Evolutionary conservation across 2,113 vertebrate species (phyloP).

Genomic region (Pipa parva): DNA sequence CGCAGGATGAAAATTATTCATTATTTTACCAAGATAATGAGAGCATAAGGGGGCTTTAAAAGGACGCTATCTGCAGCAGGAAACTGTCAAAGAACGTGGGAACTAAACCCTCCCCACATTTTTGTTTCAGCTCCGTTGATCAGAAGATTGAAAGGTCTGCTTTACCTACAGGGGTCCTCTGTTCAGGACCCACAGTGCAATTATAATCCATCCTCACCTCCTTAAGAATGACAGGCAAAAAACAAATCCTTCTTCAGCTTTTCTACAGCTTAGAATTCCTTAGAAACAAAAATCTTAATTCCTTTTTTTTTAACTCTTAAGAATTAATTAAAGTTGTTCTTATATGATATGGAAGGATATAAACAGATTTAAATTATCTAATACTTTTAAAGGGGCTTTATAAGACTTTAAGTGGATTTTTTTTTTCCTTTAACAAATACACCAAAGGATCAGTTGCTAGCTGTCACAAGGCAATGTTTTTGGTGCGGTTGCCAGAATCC

Average conservation of each 20-base stretch:
- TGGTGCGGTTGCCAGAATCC: slow-evolving; percentile 42
- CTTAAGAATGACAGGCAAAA: slow-evolving; percentile 69
- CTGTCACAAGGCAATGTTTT: slow-evolving; percentile 47
- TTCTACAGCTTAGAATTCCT: slow-evolving; percentile 68
- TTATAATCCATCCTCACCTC: slow-evolving; percentile 76
- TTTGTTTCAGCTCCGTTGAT: slow-evolving; percentile 81
- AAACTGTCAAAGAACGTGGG: slow-evolving; percentile 74
- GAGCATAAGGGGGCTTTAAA: slow-evolving; percentile 70
- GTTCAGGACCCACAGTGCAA: slow-evolving; percentile 67
- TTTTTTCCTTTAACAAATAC: not conserved
- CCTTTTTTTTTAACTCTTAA: slow-evolving; percentile 49
- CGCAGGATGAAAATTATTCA: slow-evolving; percentile 65
- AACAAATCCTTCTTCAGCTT: slow-evolving; percentile 69
- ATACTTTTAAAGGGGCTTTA: slow-evolving; percentile 44
- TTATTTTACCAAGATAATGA: slow-evolving; percentile 61
- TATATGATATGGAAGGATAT: slow-evolving; percentile 57
- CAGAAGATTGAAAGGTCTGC: slow-evolving; percentile 72
- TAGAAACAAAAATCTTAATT: slow-evolving; percentile 64
- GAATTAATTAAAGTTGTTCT: slow-evolving; percentile 61
- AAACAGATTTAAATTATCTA: slow-evolving; percentile 57
- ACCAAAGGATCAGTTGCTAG: slow-evolving; percentile 33
- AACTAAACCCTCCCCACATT: slow-evolving; percentile 68
- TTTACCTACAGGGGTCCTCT: slow-evolving; percentile 75
- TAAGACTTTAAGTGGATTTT: slow-evolving; percentile 26
- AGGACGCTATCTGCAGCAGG: slow-evolving; percentile 65